Percentiles rank a stretch among this genome's conserved stretches.
phyloP scores from a whole-genome alignment of 1,140 invertebrate genomes.

The Cryptotermes secundus region DNA sequence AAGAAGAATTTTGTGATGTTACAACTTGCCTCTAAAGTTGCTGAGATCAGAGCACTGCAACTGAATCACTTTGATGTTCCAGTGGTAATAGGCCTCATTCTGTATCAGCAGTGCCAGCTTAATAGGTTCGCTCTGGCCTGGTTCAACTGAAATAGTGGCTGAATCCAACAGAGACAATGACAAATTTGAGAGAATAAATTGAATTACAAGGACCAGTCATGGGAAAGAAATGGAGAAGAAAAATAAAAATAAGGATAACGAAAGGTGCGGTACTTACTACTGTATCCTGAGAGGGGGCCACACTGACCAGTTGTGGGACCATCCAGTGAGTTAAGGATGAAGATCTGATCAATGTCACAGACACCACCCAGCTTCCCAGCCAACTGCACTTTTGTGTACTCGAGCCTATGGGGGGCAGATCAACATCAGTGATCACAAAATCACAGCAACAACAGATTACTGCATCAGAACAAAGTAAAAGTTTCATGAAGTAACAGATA shows the following conservation, averaged over 20 bases:
- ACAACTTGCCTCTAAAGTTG: conserved; percentile 40
- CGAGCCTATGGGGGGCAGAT: conserved; percentile 40
- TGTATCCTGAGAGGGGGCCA: conserved; percentile 46
- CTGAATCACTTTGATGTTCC: conserved; percentile 46
- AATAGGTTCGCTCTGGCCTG: conserved; percentile 44
- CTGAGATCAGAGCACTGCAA: conserved; percentile 43
- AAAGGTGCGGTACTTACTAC: conserved; percentile 42
- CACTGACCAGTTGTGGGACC: conserved; percentile 47
- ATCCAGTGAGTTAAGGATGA: conserved; percentile 47
- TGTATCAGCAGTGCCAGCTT: conserved; percentile 46
- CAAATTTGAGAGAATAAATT: too few relatives aligned
- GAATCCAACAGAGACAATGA: conserved; percentile 28
- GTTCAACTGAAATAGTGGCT: conserved; percentile 46
- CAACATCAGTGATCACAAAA: too few relatives aligned
- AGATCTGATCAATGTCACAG: conserved; percentile 48
- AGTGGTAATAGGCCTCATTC: conserved; percentile 44
- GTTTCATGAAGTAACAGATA: too few relatives aligned
- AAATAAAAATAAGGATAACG: too few relatives aligned
- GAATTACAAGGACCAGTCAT: too few relatives aligned
- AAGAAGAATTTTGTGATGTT: neutral
- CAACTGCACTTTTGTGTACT: conserved; percentile 45
- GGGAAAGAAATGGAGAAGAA: too few relatives aligned
- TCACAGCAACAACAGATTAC: too few relatives aligned
- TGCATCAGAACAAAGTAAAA: too few relatives aligned
- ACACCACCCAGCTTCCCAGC: conserved; percentile 46